A percentile compares a stretch with the other conserved stretches of the same genome.
These are phyloP conservation scores for Prionace glauca DNA, from an alignment of 2,797 vertebrate species.

Conservation along the genomic window DNA sequence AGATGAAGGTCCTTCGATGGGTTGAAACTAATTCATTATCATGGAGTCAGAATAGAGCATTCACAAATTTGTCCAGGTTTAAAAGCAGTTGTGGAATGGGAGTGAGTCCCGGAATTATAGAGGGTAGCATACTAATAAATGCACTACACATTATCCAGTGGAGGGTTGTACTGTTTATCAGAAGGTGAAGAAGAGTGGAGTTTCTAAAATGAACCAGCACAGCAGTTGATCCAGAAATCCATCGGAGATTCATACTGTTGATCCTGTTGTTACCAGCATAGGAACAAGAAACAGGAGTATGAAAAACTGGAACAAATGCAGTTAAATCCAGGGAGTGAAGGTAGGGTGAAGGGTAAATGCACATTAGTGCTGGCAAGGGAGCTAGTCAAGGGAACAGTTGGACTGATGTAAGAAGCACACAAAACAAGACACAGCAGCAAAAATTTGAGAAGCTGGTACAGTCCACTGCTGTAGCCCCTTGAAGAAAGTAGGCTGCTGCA, in stretches of 20 bases:
- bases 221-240: neutral
- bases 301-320: neutral
- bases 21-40: neutral
- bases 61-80: neutral
- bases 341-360: neutral
- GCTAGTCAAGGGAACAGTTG: neutral
- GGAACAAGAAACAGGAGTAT: neutral
- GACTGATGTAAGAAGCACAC: neutral
- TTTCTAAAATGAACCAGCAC: neutral
- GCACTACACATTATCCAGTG: neutral
- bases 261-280: neutral
- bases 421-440: neutral
- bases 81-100: neutral
- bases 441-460: neutral
- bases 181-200: neutral
- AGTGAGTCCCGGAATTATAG: neutral
- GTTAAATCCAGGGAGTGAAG: neutral
- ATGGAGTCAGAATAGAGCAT: neutral
- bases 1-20: neutral
- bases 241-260: neutral
- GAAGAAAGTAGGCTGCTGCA: neutral
- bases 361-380: neutral
- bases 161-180: neutral
- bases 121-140: neutral
- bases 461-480: neutral